A percentile compares a stretch with the other conserved stretches of the same genome.
phyloP scores from a whole-genome alignment of 2,113 vertebrate genomes.

The Tursiops truncatus region DNA sequence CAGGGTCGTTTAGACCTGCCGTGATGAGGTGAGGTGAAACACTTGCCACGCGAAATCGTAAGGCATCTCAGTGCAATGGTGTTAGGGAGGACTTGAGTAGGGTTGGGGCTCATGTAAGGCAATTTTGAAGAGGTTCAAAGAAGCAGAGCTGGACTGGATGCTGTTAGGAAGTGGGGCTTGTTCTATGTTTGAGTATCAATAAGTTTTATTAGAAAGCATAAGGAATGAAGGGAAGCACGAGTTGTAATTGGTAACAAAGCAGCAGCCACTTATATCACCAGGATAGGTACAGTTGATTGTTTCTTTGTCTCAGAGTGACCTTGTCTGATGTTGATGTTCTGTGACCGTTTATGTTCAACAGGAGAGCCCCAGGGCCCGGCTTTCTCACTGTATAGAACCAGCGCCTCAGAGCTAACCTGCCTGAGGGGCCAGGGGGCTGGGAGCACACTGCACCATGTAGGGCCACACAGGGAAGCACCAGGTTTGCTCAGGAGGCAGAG shows the following conservation, averaged over 20 bases:
- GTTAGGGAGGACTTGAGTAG: background rate
- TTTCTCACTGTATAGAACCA: background rate
- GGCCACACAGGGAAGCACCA: background rate
- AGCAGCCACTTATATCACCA: background rate
- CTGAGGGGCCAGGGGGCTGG: background rate
- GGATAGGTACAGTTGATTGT: accelerated
- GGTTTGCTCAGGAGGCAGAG: background rate
- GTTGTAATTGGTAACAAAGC: background rate
- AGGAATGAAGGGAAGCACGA: background rate
- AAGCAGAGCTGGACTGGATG: background rate
- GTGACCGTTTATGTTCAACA: background rate
- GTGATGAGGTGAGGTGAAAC: background rate
- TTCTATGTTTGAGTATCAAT: background rate
- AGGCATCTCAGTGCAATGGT: background rate
- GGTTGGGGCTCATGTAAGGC: background rate
- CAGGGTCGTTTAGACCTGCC: background rate
- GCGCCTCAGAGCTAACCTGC: background rate
- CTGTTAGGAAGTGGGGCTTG: background rate
- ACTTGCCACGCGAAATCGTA: accelerated
- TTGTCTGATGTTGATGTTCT: background rate
- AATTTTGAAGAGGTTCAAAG: background rate
- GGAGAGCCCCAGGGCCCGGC: background rate
- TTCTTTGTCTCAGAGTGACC: background rate
- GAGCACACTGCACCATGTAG: background rate
- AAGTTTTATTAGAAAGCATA: background rate